phyloP scores from a whole-genome alignment of 64 coral and sea anemone species.

The Cladopsammia gracilis region DNA sequence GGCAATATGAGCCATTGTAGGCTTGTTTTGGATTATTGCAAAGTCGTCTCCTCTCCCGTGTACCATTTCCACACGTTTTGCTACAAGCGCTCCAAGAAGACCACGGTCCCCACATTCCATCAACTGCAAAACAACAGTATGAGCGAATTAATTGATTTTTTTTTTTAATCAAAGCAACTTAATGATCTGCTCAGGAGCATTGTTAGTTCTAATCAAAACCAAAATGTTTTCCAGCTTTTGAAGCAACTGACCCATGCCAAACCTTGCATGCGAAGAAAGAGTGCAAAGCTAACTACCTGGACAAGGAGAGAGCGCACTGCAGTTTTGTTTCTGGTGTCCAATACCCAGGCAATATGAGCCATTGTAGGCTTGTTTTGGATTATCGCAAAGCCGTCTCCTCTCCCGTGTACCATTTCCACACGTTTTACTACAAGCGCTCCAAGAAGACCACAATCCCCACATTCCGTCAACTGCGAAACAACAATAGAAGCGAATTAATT shows the following conservation, averaged over 20 bases:
- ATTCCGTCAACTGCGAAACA: constrained; percentile 1
- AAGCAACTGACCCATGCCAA: too few relatives aligned
- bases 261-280: background rate
- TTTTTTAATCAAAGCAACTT: too few relatives aligned
- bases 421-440: constrained; percentile 8
- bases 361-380: constrained; percentile 13
- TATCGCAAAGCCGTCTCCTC: constrained; percentile 10
- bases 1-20: background rate
- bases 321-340: background rate
- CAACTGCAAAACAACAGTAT: background rate
- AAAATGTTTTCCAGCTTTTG: too few relatives aligned
- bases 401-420: constrained; percentile 22
- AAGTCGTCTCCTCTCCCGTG: background rate
- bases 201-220: too few relatives aligned
- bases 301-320: background rate
- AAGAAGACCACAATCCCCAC: background rate
- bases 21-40: constrained; percentile 32
- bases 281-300: background rate
- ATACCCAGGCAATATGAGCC: background rate
- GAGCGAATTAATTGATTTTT: too few relatives aligned
- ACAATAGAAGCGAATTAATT: background rate
- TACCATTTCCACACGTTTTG: constrained; percentile 13
- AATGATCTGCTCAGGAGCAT: too few relatives aligned
- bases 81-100: background rate
- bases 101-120: constrained; percentile 9